Evolutionary conservation across 2,888 invertebrate species (phyloP), one percentile per base, ranked within the genome.

Genomic region (Sthenelais limicola): DNA sequence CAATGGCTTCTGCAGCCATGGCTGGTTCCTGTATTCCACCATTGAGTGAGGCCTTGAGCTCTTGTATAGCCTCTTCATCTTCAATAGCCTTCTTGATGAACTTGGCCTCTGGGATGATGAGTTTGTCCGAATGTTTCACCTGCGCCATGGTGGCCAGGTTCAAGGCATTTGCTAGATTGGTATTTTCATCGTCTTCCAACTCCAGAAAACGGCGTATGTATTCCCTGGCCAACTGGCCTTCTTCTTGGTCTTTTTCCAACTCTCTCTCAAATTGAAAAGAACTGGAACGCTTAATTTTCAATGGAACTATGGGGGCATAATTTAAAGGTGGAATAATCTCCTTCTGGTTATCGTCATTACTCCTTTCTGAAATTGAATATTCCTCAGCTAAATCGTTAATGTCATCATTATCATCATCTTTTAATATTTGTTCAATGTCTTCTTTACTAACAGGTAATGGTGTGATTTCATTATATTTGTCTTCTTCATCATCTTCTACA

Each of bases 141-240:
- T 78, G 77, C 9, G 76, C 67, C 32, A 67, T 38, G 12, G 75
- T 77, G 38, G 78, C 78, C 51, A 77, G 72, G 52, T 77, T 72
- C 18, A 78, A 68, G 9, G 78, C 78, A 38, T 76, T 68, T n/a
- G 76, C 74, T 35, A 78, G 75, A 48, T 76, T 73, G 18, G 68
- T 70, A 33, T 77, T 78, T 56, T 78, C 78, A 3, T 71, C 73
- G 47, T 77, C 76, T 67, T 78, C 76, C n/a, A 75, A 38, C 1
- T 72, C 72, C 32, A 78, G 66, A 69, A 75, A 77, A 9, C 48
- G 52, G 28, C 74, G 74, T 47, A 77, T 62, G 33, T 62, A 71
- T 48, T 71, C 71, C 24, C 62, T 30, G 26, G 58, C 71, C 18
- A 12, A 32, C 7, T 48, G n/a, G 7, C 51, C 68, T 15, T 67